phyloP scores from a whole-genome alignment of 1,140 invertebrate genomes.

The Lordiphosa clarofinis region DNA sequence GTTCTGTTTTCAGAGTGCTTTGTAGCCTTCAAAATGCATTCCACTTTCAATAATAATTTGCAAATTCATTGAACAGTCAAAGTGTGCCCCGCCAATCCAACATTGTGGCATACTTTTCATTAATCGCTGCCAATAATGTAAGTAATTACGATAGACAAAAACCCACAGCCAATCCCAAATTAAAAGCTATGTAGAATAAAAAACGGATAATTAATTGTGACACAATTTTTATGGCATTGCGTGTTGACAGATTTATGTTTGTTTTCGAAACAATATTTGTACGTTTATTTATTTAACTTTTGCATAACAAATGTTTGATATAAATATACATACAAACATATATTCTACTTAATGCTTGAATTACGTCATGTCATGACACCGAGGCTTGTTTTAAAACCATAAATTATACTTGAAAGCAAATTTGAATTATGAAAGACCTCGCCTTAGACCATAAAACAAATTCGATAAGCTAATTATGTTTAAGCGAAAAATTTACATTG shows the following conservation, averaged over 20 bases:
- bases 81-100: no score
- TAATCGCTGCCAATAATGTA: slow-evolving; percentile 49
- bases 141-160: slow-evolving; percentile 44
- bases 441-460: slow-evolving; percentile 5
- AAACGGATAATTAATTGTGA: slow-evolving; percentile 60
- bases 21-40: no score
- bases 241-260: slow-evolving; percentile 72
- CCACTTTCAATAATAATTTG: no score
- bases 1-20: no score
- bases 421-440: slow-evolving; percentile 13
- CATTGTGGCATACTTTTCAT: slow-evolving; percentile 20
- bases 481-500: slow-evolving; percentile 1
- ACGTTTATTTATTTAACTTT: slow-evolving; percentile 40
- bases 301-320: slow-evolving; percentile 21
- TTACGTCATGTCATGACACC: slow-evolving; percentile 34
- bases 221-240: slow-evolving; percentile 64
- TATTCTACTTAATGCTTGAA: slow-evolving; percentile 32
- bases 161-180: slow-evolving; percentile 12
- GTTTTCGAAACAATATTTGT: slow-evolving; percentile 24
- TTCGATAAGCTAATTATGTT: slow-evolving; percentile 11
- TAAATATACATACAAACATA: slow-evolving; percentile 12
- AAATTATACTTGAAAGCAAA: slow-evolving; percentile 9
- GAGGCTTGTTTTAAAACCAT: slow-evolving; percentile 11
- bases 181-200: slow-evolving; percentile 7
- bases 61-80: no score